Conservation (phyloP, 2,888 invertebrate genomes). For the Marasmarcha lunaedactyla region DNA sequence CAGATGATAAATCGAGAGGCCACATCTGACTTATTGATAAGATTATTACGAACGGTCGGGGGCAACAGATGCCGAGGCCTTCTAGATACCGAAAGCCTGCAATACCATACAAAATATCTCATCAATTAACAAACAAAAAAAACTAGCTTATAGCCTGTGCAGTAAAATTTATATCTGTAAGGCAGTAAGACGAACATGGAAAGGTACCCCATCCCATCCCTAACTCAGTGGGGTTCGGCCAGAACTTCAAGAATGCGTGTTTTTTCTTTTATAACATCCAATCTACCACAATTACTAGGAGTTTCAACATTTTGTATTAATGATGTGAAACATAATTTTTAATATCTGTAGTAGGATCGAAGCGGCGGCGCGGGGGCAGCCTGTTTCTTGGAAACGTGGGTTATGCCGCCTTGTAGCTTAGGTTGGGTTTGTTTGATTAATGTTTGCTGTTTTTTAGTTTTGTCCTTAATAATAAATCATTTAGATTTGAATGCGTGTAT, state of each 20-base stretch:
- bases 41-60: slow-evolving; percentile 37
- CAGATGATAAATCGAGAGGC: slow-evolving; percentile 29
- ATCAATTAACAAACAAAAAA: too few relatives aligned
- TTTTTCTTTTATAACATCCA: slow-evolving; percentile 47
- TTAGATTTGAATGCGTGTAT: too few relatives aligned
- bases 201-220: slow-evolving; percentile 21
- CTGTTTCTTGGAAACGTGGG: too few relatives aligned
- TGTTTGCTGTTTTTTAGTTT: background rate
- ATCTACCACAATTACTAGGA: slow-evolving; percentile 46
- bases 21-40: slow-evolving; percentile 32
- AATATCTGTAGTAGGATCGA: slow-evolving; percentile 19
- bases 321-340: slow-evolving; percentile 44
- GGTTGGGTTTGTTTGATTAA: slow-evolving; percentile 1
- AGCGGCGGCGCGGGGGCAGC: too few relatives aligned
- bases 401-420: slow-evolving; percentile 17
- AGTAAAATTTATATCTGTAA: too few relatives aligned
- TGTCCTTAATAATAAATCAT: too few relatives aligned
- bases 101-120: too few relatives aligned
- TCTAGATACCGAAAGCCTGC: too few relatives aligned
- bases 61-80: slow-evolving; percentile 37
- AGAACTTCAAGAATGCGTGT: slow-evolving; percentile 42
- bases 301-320: slow-evolving; percentile 52
- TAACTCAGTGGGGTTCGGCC: slow-evolving; percentile 47
- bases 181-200: too few relatives aligned
- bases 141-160: too few relatives aligned